phyloP scores from a whole-genome alignment of 1,140 invertebrate species.

The Orchestia grillus region DNA sequence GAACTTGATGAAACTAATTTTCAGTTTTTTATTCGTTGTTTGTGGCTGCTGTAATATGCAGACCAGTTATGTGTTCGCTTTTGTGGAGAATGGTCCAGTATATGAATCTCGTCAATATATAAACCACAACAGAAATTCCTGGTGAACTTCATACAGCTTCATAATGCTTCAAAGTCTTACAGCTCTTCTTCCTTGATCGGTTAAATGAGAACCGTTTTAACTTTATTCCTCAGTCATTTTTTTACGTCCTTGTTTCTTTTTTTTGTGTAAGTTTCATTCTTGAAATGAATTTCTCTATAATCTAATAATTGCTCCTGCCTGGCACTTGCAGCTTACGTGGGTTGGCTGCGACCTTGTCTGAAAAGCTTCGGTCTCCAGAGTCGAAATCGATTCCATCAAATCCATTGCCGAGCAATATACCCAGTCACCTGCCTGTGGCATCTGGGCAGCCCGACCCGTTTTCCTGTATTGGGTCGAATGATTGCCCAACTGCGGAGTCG shows the following conservation, averaged over 20 bases:
- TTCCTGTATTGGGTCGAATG: not conserved
- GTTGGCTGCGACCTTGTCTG: not conserved
- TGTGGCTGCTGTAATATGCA: not conserved
- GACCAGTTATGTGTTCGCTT: not conserved
- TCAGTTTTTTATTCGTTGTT: not conserved
- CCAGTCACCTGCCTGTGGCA: not conserved
- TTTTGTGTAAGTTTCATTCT: not conserved
- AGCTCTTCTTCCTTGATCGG: not conserved
- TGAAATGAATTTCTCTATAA: not conserved
- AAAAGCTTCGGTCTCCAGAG: not conserved
- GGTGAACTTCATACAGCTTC: not conserved
- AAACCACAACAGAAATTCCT: not conserved
- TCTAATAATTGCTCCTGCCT: conserved; percentile 16
- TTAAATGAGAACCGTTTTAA: not conserved
- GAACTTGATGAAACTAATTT: not conserved
- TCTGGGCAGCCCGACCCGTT: not conserved
- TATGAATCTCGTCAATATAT: not conserved
- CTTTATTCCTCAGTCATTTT: not conserved
- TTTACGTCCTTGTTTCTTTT: not conserved
- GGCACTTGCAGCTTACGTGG: conserved; percentile 32
- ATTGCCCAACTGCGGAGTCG: not conserved
- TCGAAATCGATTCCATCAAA: not conserved
- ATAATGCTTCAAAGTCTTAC: not conserved
- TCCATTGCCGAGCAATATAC: not conserved
- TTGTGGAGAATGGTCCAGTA: not conserved